Conservation (phyloP, 1,140 invertebrate genomes). For the Drosophila jambulina region DNA sequence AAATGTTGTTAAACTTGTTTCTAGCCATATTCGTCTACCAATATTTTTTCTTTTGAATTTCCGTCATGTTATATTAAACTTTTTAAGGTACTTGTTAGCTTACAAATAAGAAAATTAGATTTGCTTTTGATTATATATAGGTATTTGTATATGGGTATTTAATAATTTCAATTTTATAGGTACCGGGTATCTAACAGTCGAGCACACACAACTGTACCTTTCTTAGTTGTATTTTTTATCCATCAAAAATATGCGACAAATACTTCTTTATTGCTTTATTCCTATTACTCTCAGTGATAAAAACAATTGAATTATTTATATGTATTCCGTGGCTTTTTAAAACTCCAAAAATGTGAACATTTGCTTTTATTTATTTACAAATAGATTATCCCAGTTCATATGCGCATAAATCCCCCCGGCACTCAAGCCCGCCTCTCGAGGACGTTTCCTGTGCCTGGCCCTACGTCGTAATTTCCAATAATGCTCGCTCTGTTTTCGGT, state of each 20-base stretch:
- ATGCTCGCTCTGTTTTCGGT: constrained; percentile 18
- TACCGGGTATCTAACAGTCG: not conserved
- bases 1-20: not conserved
- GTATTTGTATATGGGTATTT: too few relatives aligned
- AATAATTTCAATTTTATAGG: not conserved
- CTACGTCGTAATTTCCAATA: constrained; percentile 48
- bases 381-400: constrained; percentile 38
- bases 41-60: not conserved
- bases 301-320: not conserved
- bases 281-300: too few relatives aligned
- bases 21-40: not conserved
- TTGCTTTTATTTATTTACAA: constrained; percentile 20
- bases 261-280: not conserved
- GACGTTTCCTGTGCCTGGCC: constrained; percentile 6
- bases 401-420: constrained; percentile 21
- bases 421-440: not conserved
- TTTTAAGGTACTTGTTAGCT: too few relatives aligned
- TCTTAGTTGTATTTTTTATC: too few relatives aligned
- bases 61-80: not conserved
- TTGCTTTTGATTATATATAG: too few relatives aligned
- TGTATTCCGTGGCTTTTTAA: not conserved
- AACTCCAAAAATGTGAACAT: not conserved
- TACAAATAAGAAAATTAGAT: not conserved
- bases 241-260: not conserved
- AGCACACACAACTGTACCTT: not conserved